These are phyloP conservation scores for Marcusenius ussheri DNA, from an alignment of 2,113 vertebrate species.

Conservation along the genomic window DNA sequence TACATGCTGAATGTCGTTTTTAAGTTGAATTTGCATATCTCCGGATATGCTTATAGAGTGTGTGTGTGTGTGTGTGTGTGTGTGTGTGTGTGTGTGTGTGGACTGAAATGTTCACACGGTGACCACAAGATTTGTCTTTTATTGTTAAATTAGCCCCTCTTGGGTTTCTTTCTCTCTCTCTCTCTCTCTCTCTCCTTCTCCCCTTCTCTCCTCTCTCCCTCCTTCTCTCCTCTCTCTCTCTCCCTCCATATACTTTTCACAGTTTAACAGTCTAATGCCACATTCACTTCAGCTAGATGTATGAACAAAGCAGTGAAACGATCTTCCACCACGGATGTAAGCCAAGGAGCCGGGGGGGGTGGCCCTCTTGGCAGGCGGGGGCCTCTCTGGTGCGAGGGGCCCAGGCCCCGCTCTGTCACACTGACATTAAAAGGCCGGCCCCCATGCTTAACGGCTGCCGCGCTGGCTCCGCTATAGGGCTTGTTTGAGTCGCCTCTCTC, in stretches of 20 bases:
- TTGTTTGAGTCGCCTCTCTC: slow-evolving; percentile 44
- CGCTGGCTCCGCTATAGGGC: slow-evolving; percentile 35
- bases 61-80: not conserved
- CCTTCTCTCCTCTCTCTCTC: too few relatives aligned
- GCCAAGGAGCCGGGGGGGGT: not conserved
- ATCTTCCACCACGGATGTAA: not conserved
- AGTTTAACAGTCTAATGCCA: not conserved
- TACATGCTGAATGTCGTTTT: slow-evolving; percentile 1
- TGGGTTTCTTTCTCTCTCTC: too few relatives aligned
- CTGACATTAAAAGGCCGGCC: not conserved
- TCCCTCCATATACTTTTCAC: not conserved
- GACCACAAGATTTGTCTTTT: not conserved
- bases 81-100: not conserved
- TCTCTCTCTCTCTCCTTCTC: too few relatives aligned
- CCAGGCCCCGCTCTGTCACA: not conserved
- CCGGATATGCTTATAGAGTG: not conserved
- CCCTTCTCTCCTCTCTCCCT: too few relatives aligned
- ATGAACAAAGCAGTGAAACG: not conserved
- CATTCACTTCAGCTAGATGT: not conserved
- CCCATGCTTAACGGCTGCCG: not conserved
- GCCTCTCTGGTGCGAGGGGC: not conserved
- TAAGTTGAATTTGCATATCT: not conserved
- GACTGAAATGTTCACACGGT: not conserved
- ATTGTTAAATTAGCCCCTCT: not conserved
- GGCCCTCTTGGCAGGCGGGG: not conserved